These are phyloP conservation scores for Cryptoblepharus egeriae DNA, from an alignment of 2,797 vertebrate species.

Conservation along the genomic window DNA sequence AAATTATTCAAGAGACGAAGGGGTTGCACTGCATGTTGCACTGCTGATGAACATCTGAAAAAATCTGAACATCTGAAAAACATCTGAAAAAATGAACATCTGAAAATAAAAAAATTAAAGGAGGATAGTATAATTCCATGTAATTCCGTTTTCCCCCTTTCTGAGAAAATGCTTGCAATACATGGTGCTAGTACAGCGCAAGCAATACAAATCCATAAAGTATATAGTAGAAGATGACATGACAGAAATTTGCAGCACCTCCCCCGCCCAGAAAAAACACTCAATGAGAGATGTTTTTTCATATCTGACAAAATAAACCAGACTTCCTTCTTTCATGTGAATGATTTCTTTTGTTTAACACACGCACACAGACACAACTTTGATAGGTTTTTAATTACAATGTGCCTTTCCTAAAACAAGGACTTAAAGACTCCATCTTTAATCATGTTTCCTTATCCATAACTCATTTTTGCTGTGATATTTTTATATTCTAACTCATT, in stretches of 20 bases:
- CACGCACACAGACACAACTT: background rate
- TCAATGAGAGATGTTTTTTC: background rate
- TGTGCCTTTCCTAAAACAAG: background rate
- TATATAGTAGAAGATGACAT: background rate
- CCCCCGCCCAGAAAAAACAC: background rate
- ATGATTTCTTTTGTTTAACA: background rate
- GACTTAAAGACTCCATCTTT: background rate
- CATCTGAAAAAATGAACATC: background rate
- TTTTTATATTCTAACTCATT: conserved; percentile 6
- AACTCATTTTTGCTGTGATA: conserved; percentile 8
- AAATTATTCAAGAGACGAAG: background rate
- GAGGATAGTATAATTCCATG: background rate
- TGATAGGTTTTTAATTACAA: conserved; percentile 19
- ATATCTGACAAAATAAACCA: background rate
- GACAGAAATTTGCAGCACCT: background rate
- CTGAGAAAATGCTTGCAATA: background rate
- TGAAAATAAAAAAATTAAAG: background rate
- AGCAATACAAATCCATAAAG: too few relatives aligned
- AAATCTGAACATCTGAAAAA: background rate
- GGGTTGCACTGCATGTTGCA: too few relatives aligned
- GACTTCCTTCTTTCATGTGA: background rate
- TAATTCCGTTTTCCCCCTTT: background rate
- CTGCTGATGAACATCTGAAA: background rate
- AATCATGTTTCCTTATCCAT: conserved; percentile 21
- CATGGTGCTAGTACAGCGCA: too few relatives aligned